Evolutionary conservation across 2,888 invertebrate genomes (phyloP), one percentile per base, ranked within the genome.

Genomic region (Heliconius ethilla): DNA sequence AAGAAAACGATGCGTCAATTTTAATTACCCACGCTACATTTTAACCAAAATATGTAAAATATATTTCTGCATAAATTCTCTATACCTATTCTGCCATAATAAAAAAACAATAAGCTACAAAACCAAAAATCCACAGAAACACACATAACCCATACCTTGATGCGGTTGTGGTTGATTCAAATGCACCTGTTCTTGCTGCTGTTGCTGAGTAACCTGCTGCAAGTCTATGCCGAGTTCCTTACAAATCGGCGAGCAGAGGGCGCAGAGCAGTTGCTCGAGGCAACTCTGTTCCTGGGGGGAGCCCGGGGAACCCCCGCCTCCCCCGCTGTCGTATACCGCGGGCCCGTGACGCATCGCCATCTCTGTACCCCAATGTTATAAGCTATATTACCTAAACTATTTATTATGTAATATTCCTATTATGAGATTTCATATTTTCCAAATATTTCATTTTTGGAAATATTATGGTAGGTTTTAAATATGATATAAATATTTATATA

Each of bases 161-260:
- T 85, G 82, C 25, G 86, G 83, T 27, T 84, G 86, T 10, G 90
- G 89, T 78, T 91, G 90, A 3, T 90, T 93, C 78, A 93, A 91
- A 1, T 87, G 93, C 15, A 94, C 83, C 79, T 93, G 93, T 27
- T 93, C 92, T 25, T 90, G 89, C 33, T 89, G 91, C 9, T 91
- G 89, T 27, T 89, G 91, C 29, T 89, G 91, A 6, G 85, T 85
- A 9, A 86, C 85, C 69, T 87, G 93, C 76, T 92, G 90, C 75
- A 94, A 83, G 72, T 94, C 94, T 0, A 95, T 83, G 15, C 95
- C 95, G 62, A 94, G 4, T 86, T 94, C 94, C 89, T 94, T 95
- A 89, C 95, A 95, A 83, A 94, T 91, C 78, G 95, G 95, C 0
- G 91, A 75, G 86, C 94, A 95, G 3, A 95, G 89, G 0, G 94